Evolutionary conservation across 2,113 vertebrate genomes (phyloP).

Genomic region (Calypte anna): DNA sequence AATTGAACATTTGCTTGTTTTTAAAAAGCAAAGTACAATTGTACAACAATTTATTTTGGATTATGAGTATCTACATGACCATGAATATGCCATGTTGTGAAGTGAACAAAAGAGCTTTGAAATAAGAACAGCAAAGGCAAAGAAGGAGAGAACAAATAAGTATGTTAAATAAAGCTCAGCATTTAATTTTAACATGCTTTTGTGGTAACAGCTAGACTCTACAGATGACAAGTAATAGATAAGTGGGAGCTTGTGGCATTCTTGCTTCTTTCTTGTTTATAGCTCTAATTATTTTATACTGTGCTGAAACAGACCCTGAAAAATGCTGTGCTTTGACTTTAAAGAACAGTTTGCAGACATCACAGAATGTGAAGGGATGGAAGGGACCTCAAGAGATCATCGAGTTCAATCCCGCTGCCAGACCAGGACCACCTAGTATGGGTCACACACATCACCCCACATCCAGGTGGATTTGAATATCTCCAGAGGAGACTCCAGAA

Average conservation of each 20-base stretch:
- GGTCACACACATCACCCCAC: too few species aligned
- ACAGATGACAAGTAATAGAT: constrained; percentile 41
- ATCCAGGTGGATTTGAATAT: too few species aligned
- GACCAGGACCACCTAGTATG: too few species aligned
- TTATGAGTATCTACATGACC: constrained; percentile 1
- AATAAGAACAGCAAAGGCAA: constrained; percentile 9
- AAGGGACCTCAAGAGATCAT: too few species aligned
- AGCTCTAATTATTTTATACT: constrained; percentile 22
- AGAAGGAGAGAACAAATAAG: constrained; percentile 19
- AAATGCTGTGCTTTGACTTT: constrained; percentile 21
- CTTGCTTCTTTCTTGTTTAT: constrained; percentile 33
- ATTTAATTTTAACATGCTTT: constrained; percentile 55
- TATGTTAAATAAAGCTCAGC: constrained; percentile 16
- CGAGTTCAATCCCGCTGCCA: too few species aligned
- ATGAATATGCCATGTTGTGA: not conserved
- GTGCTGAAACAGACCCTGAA: constrained; percentile 31
- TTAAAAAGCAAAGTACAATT: not conserved
- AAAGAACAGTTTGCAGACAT: not conserved
- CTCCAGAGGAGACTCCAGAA: too few species aligned
- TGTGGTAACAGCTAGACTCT: constrained; percentile 42
- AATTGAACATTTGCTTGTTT: constrained; percentile 14
- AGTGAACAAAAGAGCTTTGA: constrained; percentile 29
- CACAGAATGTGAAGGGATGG: too few species aligned
- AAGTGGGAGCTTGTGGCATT: constrained; percentile 26
- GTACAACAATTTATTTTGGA: not conserved